phyloP scores from a whole-genome alignment of 1,140 invertebrate species.

The Papilio glaucus region DNA sequence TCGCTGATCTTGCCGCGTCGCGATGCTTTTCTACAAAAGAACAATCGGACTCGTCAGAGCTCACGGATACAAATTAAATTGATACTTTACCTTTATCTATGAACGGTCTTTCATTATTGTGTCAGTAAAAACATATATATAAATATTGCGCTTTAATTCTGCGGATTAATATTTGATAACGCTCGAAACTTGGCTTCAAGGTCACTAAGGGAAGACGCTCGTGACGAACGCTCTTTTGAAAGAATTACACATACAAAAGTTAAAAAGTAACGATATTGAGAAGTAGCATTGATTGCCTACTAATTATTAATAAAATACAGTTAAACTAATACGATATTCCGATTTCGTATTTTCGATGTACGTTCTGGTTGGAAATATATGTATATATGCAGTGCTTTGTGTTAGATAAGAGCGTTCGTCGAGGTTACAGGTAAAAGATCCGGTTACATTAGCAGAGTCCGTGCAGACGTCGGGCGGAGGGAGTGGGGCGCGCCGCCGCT shows the following conservation, averaged over 20 bases:
- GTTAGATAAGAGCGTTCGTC: not conserved
- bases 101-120: constrained; percentile 4
- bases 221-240: constrained; percentile 9
- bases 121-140: constrained; percentile 20
- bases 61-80: not conserved
- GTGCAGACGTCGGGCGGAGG: constrained; percentile 64
- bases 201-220: constrained; percentile 8
- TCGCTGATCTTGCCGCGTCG: not conserved
- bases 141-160: constrained; percentile 11
- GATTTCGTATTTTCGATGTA: not conserved
- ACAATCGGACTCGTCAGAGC: not conserved
- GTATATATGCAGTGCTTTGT: not conserved
- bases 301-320: not conserved
- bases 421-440: not conserved
- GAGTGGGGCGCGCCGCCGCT: constrained; percentile 62
- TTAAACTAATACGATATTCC: not conserved
- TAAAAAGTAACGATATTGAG: not conserved
- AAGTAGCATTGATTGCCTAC: constrained; percentile 3
- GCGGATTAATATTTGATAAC: constrained; percentile 4
- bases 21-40: not conserved
- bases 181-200: not conserved
- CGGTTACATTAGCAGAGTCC: constrained; percentile 63
- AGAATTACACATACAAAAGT: constrained; percentile 5
- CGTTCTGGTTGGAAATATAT: not conserved
- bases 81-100: not conserved